Evolutionary conservation across 2,113 vertebrate genomes (phyloP).

Genomic region (Tringa solitaria): DNA sequence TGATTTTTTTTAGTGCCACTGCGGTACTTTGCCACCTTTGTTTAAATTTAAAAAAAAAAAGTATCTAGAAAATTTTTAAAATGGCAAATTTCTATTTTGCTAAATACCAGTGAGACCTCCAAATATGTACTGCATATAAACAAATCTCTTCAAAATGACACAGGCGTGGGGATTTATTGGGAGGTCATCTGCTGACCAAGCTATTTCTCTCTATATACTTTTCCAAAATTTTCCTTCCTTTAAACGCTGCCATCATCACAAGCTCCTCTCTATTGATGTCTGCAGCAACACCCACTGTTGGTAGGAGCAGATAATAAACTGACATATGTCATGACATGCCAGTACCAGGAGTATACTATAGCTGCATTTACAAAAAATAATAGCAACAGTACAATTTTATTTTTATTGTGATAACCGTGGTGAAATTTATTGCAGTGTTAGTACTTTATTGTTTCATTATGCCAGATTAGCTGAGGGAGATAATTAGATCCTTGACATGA

Average conservation of each 20-base stretch:
- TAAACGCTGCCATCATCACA: conserved; percentile 13
- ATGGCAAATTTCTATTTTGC: conserved; percentile 20
- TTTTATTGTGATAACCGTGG: conserved; percentile 70
- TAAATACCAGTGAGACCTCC: conserved; percentile 39
- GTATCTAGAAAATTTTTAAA: not conserved
- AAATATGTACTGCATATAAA: not conserved
- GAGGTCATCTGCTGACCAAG: conserved; percentile 33
- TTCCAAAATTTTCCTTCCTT: conserved; percentile 24
- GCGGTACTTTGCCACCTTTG: conserved; percentile 67
- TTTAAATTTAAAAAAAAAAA: conserved; percentile 50
- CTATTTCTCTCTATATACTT: conserved; percentile 18
- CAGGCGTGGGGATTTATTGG: not conserved
- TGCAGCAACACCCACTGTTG: conserved; percentile 46
- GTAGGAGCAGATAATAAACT: conserved; percentile 55
- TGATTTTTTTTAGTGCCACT: conserved; percentile 69
- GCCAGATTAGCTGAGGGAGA: conserved; percentile 65
- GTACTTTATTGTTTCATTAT: conserved; percentile 67
- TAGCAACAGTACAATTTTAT: conserved; percentile 72
- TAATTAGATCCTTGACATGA: conserved; percentile 70
- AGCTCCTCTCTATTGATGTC: conserved; percentile 21
- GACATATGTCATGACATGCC: conserved; percentile 61
- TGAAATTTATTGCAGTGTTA: conserved; percentile 66
- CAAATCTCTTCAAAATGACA: not conserved
- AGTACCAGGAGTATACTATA: conserved; percentile 8
- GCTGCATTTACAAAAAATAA: conserved; percentile 61